These are phyloP conservation scores for Elgaria multicarinata DNA, from an alignment of 2,113 vertebrate species.

Conservation along the genomic window DNA sequence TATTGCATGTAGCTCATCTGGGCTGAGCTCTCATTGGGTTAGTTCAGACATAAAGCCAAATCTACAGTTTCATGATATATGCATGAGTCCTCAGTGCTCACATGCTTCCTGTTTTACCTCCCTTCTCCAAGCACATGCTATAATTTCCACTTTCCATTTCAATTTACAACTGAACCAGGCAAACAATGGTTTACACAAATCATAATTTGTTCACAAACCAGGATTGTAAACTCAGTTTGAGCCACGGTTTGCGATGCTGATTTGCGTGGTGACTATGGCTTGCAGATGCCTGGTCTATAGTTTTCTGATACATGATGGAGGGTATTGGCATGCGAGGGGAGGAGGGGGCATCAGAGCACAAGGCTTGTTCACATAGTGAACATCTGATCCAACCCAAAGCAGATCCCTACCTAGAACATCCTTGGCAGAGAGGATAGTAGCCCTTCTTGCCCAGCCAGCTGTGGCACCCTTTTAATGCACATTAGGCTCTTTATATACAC, in stretches of 20 bases:
- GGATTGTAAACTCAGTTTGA: neutral
- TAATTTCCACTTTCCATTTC: neutral
- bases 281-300: neutral
- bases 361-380: neutral
- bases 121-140: neutral
- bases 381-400: neutral
- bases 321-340: no score
- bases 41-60: neutral
- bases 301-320: no score
- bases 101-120: neutral
- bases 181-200: neutral
- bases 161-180: neutral
- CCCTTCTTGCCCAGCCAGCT: neutral
- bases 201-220: neutral
- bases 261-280: neutral
- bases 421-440: neutral
- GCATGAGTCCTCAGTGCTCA: neutral
- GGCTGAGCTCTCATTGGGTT: neutral
- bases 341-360: neutral
- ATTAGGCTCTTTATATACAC: neutral
- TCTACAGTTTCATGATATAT: neutral
- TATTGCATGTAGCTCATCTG: neutral
- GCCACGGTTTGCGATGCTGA: neutral
- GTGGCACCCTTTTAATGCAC: neutral
- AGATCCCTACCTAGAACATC: neutral